Conservation (phyloP, 2,888 invertebrate genomes). For the Maniola hyperantus region DNA sequence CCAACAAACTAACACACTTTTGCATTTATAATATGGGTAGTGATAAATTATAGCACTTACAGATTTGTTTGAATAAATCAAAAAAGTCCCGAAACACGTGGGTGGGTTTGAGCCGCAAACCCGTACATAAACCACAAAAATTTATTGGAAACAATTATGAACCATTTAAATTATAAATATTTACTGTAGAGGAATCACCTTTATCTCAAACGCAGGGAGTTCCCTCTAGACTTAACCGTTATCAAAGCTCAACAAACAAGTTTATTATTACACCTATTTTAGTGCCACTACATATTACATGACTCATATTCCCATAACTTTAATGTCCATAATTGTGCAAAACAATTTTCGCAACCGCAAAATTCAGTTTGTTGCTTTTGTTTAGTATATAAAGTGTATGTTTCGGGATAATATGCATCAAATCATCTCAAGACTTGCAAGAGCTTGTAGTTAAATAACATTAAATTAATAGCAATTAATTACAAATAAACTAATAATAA, state of each 20-base stretch:
- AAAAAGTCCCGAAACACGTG: constrained; percentile 8
- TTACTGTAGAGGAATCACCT: constrained; percentile 13
- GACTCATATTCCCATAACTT: not conserved
- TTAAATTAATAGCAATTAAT: not conserved
- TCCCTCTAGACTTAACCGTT: not conserved
- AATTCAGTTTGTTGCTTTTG: constrained; percentile 5
- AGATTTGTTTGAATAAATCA: not conserved
- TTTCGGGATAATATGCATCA: not conserved
- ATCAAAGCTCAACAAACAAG: constrained; percentile 3
- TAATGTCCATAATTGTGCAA: not conserved
- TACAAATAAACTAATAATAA: constrained; percentile 38
- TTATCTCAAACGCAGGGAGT: constrained; percentile 11
- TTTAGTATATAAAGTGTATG: constrained; percentile 13
- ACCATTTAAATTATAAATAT: constrained; percentile 1
- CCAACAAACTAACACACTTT: too few species aligned
- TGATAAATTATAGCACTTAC: too few species aligned
- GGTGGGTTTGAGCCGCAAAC: not conserved
- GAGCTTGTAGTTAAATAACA: not conserved
- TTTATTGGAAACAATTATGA: constrained; percentile 1
- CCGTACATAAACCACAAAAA: constrained; percentile 7
- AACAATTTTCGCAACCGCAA: constrained; percentile 9
- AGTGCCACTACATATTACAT: not conserved
- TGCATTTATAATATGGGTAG: too few species aligned
- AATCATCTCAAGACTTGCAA: not conserved
- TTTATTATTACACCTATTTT: not conserved